phyloP scores from a whole-genome alignment of 2,113 vertebrate species.

The Hydrolagus affinis region DNA sequence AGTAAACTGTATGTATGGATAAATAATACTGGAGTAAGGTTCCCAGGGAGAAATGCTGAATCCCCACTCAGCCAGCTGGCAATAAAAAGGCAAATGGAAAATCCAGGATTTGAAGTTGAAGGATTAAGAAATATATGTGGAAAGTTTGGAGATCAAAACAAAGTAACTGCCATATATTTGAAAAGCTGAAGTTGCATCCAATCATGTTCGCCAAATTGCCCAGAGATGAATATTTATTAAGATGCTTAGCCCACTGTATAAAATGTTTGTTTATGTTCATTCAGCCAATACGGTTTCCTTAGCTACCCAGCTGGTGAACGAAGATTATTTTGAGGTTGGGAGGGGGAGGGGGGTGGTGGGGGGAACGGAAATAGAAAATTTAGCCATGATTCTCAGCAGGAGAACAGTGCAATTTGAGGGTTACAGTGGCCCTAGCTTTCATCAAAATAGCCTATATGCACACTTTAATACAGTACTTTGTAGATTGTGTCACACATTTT shows the following conservation, averaged over 20 bases:
- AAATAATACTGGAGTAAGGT: background rate
- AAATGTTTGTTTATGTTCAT: conserved; percentile 1
- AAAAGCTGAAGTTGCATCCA: background rate
- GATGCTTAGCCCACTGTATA: background rate
- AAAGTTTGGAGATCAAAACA: background rate
- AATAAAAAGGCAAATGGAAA: background rate
- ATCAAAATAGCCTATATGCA: background rate
- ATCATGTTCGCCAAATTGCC: background rate
- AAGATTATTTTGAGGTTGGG: background rate
- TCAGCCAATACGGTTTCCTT: conserved; percentile 12
- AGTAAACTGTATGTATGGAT: background rate
- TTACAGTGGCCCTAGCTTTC: background rate
- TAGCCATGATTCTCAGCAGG: background rate
- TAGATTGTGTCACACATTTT: background rate
- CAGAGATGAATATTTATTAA: conserved; percentile 28
- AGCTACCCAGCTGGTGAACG: background rate
- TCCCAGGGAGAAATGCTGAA: background rate
- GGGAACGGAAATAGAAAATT: background rate
- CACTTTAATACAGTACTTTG: background rate
- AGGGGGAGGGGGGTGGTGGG: too few relatives aligned
- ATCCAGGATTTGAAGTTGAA: background rate
- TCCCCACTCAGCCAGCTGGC: background rate
- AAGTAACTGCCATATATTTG: background rate
- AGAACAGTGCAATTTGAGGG: background rate
- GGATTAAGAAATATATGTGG: background rate